Evolutionary conservation across 2,113 vertebrate genomes (phyloP).

Genomic region (Salminus brasiliensis): DNA sequence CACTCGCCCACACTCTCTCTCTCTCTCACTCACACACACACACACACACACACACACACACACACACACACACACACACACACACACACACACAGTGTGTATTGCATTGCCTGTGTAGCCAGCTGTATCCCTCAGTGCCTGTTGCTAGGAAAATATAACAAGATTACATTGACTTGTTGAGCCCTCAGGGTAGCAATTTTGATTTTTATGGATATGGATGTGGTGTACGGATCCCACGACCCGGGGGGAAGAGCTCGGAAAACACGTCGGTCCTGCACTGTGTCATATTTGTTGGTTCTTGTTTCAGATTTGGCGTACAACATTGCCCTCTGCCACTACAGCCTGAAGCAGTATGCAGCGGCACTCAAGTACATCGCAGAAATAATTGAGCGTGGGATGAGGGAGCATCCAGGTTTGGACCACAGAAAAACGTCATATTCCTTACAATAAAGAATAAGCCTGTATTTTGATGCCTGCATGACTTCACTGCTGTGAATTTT

Average conservation of each 20-base stretch:
- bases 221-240: constrained; percentile 7
- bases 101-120: background rate
- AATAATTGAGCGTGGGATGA: constrained; percentile 88
- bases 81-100: background rate
- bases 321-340: constrained; percentile 88
- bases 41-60: constrained; percentile 16
- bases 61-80: constrained; percentile 12
- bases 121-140: background rate
- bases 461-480: background rate
- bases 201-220: constrained; percentile 41
- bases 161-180: constrained; percentile 9
- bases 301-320: constrained; percentile 88
- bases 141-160: constrained; percentile 27
- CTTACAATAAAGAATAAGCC: background rate
- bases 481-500: too few relatives aligned
- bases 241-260: background rate
- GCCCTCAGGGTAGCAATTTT: constrained; percentile 45
- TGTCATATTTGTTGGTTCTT: background rate
- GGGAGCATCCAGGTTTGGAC: constrained; percentile 84
- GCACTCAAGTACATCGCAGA: constrained; percentile 87
- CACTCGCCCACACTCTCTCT: too few relatives aligned
- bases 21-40: constrained; percentile 11
- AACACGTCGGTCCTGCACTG: background rate
- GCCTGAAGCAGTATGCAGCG: constrained; percentile 80
- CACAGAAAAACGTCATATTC: background rate